Conservation (phyloP, 2,797 vertebrate genomes). For the Coracias cyanogaster region DNA sequence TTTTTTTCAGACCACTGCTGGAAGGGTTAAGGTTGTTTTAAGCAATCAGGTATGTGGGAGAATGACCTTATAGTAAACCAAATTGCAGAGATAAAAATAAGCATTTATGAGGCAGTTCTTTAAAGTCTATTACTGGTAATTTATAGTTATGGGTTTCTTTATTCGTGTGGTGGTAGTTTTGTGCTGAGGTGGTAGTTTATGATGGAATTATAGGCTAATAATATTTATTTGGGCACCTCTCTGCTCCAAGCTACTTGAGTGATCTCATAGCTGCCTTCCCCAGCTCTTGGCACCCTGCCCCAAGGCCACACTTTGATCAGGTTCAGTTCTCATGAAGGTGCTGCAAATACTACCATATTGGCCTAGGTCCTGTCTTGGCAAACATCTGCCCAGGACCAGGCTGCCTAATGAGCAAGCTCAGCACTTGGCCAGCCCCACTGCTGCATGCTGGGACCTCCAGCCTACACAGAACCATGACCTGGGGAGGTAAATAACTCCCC, state of each 20-base stretch:
- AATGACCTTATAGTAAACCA: background rate
- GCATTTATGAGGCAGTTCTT: background rate
- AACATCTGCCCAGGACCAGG: background rate
- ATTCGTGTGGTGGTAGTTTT: background rate
- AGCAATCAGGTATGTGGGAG: background rate
- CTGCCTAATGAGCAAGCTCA: accelerated
- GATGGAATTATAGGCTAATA: background rate
- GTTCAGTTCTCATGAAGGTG: background rate
- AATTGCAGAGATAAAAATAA: background rate
- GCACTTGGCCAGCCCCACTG: background rate
- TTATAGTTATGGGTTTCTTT: background rate
- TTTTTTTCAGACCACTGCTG: background rate
- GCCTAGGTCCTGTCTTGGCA: background rate
- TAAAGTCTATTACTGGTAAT: background rate
- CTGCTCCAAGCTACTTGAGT: background rate
- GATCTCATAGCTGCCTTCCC: background rate
- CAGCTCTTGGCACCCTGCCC: background rate
- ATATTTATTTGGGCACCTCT: background rate
- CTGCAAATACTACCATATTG: background rate
- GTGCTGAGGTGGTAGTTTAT: background rate
- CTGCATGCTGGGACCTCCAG: background rate
- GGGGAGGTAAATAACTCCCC: no score
- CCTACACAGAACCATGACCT: accelerated
- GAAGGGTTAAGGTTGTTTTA: background rate
- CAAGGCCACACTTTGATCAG: background rate